These are phyloP conservation scores for Scaptomyza graminum DNA, from an alignment of 1,140 invertebrate genomes.

Conservation along the genomic window DNA sequence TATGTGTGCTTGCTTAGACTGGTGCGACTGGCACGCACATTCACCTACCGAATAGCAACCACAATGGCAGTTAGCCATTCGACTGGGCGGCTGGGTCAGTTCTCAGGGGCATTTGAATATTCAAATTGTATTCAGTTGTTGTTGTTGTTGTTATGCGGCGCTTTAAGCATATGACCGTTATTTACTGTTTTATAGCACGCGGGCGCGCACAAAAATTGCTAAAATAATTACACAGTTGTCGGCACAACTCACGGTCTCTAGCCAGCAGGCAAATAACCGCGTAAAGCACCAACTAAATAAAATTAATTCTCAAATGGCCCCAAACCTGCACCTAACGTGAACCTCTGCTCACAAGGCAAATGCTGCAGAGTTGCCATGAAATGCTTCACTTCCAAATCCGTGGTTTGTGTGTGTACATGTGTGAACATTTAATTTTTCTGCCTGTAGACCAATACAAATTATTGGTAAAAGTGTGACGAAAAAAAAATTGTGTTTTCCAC, in stretches of 20 bases:
- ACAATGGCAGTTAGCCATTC: constrained; percentile 41
- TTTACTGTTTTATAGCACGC: constrained; percentile 80
- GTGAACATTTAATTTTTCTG: constrained; percentile 2
- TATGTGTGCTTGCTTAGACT: background rate
- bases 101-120: constrained; percentile 79
- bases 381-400: constrained; percentile 44
- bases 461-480: constrained; percentile 12
- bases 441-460: constrained; percentile 28
- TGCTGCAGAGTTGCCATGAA: constrained; percentile 40
- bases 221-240: constrained; percentile 79
- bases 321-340: constrained; percentile 22
- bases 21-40: constrained; percentile 41
- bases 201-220: constrained; percentile 67
- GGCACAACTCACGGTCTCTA: constrained; percentile 28
- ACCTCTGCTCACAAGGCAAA: constrained; percentile 11
- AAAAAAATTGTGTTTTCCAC: constrained; percentile 4
- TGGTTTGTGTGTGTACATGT: constrained; percentile 29
- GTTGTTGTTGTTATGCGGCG: constrained; percentile 49
- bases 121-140: constrained; percentile 58
- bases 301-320: constrained; percentile 76
- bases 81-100: constrained; percentile 35
- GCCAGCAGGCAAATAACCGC: constrained; percentile 32
- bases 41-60: constrained; percentile 14
- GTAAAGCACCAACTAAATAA: constrained; percentile 54
- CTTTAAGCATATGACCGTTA: constrained; percentile 74